Conservation (phyloP, 1,140 invertebrate species). For the Listronotus oregonensis region DNA sequence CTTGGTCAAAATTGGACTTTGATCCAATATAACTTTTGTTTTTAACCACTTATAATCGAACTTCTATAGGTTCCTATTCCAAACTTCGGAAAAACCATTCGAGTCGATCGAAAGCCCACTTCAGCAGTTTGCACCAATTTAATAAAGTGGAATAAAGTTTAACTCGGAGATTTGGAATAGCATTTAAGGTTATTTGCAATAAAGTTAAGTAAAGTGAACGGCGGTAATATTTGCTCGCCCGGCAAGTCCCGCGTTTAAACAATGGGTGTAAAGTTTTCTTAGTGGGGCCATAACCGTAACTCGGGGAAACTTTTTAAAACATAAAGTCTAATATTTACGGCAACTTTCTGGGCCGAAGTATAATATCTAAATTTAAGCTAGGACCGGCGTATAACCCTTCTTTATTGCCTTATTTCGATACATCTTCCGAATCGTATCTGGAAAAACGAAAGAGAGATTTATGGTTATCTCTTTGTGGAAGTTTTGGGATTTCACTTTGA, state of each 20-base stretch:
- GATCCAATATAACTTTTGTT: too few relatives aligned
- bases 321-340: conserved; percentile 47
- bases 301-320: conserved; percentile 44
- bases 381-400: conserved; percentile 46
- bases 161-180: conserved; percentile 36
- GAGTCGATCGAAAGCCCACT: conserved; percentile 22
- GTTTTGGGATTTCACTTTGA: background rate
- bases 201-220: conserved; percentile 37
- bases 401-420: conserved; percentile 49
- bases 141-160: conserved; percentile 39
- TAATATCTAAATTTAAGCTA: conserved; percentile 50
- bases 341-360: conserved; percentile 35
- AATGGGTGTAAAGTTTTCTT: conserved; percentile 43
- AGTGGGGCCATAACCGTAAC: conserved; percentile 42
- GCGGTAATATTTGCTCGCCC: conserved; percentile 33
- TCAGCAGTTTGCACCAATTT: conserved; percentile 33
- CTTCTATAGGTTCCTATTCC: conserved; percentile 9
- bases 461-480: conserved; percentile 16
- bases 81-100: conserved; percentile 17
- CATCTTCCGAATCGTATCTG: conserved; percentile 44
- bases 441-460: conserved; percentile 31
- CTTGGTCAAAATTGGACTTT: too few relatives aligned
- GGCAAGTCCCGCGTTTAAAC: conserved; percentile 33
- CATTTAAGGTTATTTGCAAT: conserved; percentile 40
- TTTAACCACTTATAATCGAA: conserved; percentile 9